A percentile compares a stretch with the other conserved stretches of the same genome.
Conservation (phyloP, 2,113 vertebrate species). For the Aegithalos caudatus region DNA sequence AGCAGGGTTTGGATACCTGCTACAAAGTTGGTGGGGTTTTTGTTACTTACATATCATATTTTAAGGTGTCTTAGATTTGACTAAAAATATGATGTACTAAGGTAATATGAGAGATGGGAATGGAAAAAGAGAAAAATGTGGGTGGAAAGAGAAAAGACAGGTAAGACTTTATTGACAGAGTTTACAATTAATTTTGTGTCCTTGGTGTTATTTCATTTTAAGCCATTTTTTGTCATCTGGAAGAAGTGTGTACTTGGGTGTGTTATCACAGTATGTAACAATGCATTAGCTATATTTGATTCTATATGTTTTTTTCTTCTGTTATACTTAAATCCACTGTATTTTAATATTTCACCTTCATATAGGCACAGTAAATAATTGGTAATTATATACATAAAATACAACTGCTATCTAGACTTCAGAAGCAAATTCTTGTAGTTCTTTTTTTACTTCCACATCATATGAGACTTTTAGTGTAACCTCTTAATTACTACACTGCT, state of each 20-base stretch:
- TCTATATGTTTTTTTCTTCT: neutral
- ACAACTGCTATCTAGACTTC: neutral
- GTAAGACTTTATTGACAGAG: neutral
- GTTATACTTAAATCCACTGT: neutral
- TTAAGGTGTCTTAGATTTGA: neutral
- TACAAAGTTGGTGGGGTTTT: neutral
- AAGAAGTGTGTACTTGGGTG: neutral
- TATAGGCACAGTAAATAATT: neutral
- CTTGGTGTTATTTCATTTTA: neutral
- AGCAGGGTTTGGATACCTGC: neutral
- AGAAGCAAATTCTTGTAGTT: neutral
- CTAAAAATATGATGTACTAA: neutral
- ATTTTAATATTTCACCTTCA: neutral
- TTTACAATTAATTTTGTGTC: neutral
- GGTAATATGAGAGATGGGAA: neutral
- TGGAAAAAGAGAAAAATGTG: neutral
- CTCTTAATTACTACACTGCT: neutral
- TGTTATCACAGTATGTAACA: neutral
- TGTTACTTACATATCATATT: neutral
- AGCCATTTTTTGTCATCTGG: neutral
- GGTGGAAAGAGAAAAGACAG: neutral
- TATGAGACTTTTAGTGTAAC: neutral
- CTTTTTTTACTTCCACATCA: fast-evolving
- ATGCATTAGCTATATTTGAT: neutral
- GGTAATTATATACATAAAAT: neutral